phyloP scores from a whole-genome alignment of 2,797 vertebrate species.

The Sphenopsis melanotis region DNA sequence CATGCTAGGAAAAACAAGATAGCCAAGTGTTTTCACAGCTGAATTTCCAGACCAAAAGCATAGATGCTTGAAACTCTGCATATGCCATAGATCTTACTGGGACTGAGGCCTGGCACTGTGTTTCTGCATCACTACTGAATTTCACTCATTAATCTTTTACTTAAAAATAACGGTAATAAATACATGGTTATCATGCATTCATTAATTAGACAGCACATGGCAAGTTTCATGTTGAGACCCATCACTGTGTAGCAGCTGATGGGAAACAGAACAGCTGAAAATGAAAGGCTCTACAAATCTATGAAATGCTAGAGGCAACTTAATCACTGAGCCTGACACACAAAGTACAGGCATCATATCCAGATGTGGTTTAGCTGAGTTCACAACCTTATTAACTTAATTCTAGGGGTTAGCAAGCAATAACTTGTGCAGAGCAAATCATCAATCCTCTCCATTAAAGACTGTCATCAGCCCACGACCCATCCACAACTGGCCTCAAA shows the following conservation, averaged over 20 bases:
- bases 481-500: background rate
- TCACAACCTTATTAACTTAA: conserved; percentile 42
- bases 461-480: background rate
- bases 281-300: conserved; percentile 32
- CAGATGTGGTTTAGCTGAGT: conserved; percentile 22
- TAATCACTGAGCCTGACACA: conserved; percentile 20
- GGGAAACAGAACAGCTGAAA: conserved; percentile 43
- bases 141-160: conserved; percentile 22
- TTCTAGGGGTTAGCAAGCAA: conserved; percentile 6
- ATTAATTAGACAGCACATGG: background rate
- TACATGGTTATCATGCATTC: background rate
- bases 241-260: conserved; percentile 15
- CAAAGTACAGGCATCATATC: background rate
- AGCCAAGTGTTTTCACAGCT: background rate
- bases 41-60: background rate
- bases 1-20: background rate
- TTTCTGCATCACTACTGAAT: background rate
- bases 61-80: background rate
- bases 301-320: conserved; percentile 4
- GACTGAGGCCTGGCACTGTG: background rate
- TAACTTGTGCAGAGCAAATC: background rate
- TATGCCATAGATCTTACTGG: background rate
- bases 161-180: conserved; percentile 10
- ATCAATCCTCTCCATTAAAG: background rate
- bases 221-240: background rate